These are phyloP conservation scores for Gyps fulvus DNA, from an alignment of 2,113 vertebrate species.

Conservation along the genomic window DNA sequence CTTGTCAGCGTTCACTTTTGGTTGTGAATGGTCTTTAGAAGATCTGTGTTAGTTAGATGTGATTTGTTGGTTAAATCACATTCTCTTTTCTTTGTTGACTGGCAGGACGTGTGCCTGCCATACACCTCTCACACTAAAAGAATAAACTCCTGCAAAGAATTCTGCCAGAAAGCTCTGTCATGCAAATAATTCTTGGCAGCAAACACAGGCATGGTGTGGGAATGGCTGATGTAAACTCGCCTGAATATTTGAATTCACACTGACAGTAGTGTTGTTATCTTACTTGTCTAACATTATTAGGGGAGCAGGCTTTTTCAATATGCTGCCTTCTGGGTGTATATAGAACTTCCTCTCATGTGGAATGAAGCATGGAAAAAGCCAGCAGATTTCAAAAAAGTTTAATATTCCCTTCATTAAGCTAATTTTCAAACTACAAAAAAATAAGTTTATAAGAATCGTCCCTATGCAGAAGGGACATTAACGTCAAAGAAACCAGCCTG, in stretches of 20 bases:
- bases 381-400: not conserved
- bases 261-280: not conserved
- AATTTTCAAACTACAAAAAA: not conserved
- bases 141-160: not conserved
- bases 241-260: not conserved
- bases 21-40: not conserved
- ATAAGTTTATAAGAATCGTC: not conserved
- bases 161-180: not conserved
- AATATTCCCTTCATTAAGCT: not conserved
- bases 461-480: not conserved
- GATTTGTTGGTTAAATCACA: not conserved
- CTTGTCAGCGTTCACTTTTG: not conserved
- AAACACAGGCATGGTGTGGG: not conserved
- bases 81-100: not conserved
- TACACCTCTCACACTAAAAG: not conserved
- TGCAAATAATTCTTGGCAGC: not conserved
- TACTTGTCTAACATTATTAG: not conserved
- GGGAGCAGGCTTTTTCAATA: not conserved
- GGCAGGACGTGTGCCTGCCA: not conserved
- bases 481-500: not conserved
- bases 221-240: not conserved
- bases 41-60: not conserved
- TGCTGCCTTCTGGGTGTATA: not conserved
- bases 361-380: not conserved
- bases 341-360: not conserved